phyloP scores from a whole-genome alignment of 2,888 invertebrate species.

The Atethmia centrago region DNA sequence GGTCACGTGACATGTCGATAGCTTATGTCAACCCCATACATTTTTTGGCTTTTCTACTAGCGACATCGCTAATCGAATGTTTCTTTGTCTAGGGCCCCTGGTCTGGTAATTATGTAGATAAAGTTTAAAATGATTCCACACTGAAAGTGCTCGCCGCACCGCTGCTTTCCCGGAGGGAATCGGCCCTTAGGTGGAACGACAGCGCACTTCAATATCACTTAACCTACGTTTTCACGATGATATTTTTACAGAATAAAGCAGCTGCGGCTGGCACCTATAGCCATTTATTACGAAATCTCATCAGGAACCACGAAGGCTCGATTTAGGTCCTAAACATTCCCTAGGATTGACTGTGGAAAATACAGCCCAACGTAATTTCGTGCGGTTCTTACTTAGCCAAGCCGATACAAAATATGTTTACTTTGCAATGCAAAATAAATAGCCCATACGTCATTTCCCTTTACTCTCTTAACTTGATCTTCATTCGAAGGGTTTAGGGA shows the following conservation, averaged over 20 bases:
- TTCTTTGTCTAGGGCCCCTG: too few relatives aligned
- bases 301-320: not conserved
- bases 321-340: not conserved
- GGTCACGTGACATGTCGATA: too few relatives aligned
- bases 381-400: constrained; percentile 5
- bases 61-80: too few relatives aligned
- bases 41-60: too few relatives aligned
- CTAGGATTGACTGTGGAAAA: not conserved
- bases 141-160: too few relatives aligned
- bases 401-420: constrained; percentile 22
- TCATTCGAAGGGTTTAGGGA: constrained; percentile 67
- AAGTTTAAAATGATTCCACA: too few relatives aligned
- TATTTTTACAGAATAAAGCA: not conserved
- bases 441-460: constrained; percentile 34
- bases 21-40: too few relatives aligned
- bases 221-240: not conserved
- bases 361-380: not conserved
- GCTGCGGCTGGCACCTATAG: not conserved
- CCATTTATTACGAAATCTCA: not conserved
- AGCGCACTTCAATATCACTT: not conserved
- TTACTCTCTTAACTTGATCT: constrained; percentile 45
- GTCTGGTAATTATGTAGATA: too few relatives aligned
- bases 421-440: constrained; percentile 38
- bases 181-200: too few relatives aligned
- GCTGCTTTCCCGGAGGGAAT: too few relatives aligned